Evolutionary conservation across 2,113 vertebrate genomes (phyloP).

Genomic region (Pteruthius melanotis): DNA sequence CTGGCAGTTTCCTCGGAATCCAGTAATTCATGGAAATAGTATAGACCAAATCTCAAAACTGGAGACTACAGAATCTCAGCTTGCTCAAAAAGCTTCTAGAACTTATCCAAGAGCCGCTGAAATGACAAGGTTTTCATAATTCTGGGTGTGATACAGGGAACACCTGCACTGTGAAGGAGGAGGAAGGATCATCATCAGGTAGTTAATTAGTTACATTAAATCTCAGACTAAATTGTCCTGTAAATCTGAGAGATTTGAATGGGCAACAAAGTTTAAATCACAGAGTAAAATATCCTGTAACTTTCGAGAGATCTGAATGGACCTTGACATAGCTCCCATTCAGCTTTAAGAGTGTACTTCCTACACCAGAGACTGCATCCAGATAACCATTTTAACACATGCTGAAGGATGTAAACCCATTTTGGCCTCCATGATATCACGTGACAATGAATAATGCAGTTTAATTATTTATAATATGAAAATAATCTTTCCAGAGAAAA

Average conservation of each 20-base stretch:
- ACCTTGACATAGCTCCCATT: background rate
- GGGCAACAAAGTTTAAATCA: background rate
- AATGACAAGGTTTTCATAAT: background rate
- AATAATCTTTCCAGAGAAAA: background rate
- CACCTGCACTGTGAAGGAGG: fast-evolving
- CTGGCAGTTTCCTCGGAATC: background rate
- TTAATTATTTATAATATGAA: slow-evolving; percentile 19
- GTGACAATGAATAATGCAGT: background rate
- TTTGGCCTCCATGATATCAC: background rate
- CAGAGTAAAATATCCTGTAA: background rate
- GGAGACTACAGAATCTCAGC: background rate
- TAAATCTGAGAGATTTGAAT: background rate
- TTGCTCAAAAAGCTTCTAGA: background rate
- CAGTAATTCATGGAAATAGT: background rate
- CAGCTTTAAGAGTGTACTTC: background rate
- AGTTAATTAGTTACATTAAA: background rate
- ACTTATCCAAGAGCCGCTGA: background rate
- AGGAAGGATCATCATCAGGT: background rate
- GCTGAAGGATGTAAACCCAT: background rate
- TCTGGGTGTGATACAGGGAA: background rate
- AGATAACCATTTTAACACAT: background rate
- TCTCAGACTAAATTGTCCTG: background rate
- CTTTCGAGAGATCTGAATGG: background rate
- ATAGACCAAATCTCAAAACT: background rate
- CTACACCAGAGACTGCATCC: background rate